Base-by-base conservation (phyloP, 2,113 vertebrate species). In the Plestiodon gilberti region DNA sequence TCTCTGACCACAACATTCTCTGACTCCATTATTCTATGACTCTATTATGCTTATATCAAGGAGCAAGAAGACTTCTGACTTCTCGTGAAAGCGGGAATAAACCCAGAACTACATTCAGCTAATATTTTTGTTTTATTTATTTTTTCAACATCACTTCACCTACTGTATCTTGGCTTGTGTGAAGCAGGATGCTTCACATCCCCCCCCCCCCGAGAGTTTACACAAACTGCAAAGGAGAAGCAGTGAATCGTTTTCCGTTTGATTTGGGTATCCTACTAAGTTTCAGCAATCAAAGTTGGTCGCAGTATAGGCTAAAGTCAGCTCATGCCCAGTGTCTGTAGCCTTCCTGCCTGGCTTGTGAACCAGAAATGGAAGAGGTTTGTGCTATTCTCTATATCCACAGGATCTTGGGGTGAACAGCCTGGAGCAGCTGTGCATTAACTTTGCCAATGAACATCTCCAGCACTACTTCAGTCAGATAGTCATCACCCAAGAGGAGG, bases 351-450 rank as follows among this genome's bases (percentile, higher is more conserved):
- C n/a, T 52, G 59, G 1, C 17, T 55, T 81, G 69, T 81, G 20
- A 64, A 55, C 11, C 61, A 38, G 76, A 84, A 74, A 35, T 65
- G 43, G 79, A 83, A 61, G 65, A 79, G 18, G 40, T 73, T 25
- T 84, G 38, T 48, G 57, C 14, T 15, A 30, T 48, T 84, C 86
- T 48, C 28, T 86, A 0, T 65, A 52, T 88, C 64, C 91, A 43
- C 92, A 99, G 98, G 97, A 98, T 23, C 95, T 99, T 40, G 95
- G 84, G 9, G 96, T 98, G 86, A 99, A 99, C 89, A 97, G 98
- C 92, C 97, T 99, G 86, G 98, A 99, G 91, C 98, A 99, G 78
- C 96, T 99, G 74, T 99, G 98, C 92, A 98, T 97, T 91, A 99
- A 99, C 93, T 98, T 98, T 85, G 98, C 98, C 90, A 99, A 97